Percentiles rank a stretch among this genome's conserved stretches.
phyloP scores from a whole-genome alignment of 2,888 invertebrate species.

The Strigamia maritima region DNA sequence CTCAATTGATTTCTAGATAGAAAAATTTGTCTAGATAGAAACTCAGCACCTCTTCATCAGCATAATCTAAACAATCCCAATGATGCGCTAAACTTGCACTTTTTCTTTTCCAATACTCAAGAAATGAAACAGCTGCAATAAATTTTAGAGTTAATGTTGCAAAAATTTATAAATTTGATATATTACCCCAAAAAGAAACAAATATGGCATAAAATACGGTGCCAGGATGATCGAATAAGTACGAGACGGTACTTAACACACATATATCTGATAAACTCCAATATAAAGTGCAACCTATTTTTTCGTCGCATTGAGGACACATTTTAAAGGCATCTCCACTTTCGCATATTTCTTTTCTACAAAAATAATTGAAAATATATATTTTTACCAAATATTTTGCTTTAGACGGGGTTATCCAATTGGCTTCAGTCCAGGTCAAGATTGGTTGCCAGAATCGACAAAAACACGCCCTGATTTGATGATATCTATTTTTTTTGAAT shows the following conservation, averaged over 20 bases:
- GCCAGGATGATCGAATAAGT: conserved; percentile 60
- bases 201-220: conserved; percentile 59
- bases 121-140: conserved; percentile 57
- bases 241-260: conserved; percentile 55
- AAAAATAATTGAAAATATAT: not conserved
- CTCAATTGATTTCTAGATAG: not conserved
- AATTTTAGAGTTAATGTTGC: too few relatives aligned
- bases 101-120: conserved; percentile 61
- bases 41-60: conserved; percentile 56
- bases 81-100: conserved; percentile 59
- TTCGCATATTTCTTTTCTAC: conserved; percentile 54
- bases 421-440: too few relatives aligned
- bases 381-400: not conserved
- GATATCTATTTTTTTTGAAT: too few relatives aligned
- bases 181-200: conserved; percentile 59
- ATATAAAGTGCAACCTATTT: conserved; percentile 55
- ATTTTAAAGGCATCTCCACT: conserved; percentile 55
- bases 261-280: conserved; percentile 60
- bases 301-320: conserved; percentile 60
- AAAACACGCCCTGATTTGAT: too few relatives aligned
- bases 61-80: conserved; percentile 60
- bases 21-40: not conserved
- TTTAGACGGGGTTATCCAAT: too few relatives aligned
- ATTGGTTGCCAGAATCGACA: too few relatives aligned
- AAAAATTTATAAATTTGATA: too few relatives aligned